Base-by-base conservation (phyloP, 2,113 vertebrate genomes). In the Spilogale gracilis region DNA sequence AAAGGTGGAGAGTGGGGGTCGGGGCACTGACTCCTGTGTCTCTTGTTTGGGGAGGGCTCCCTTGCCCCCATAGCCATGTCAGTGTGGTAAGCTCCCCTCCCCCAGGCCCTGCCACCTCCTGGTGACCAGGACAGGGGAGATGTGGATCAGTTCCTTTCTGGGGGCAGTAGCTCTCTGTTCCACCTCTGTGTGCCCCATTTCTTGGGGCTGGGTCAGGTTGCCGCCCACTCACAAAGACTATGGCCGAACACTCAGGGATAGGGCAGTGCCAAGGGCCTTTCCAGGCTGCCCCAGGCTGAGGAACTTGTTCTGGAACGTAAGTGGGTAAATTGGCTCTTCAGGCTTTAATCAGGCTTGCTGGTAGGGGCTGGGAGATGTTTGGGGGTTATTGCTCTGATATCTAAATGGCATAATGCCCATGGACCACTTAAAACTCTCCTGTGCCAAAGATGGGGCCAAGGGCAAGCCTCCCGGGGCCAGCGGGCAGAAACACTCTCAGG, bases 181-280 rank as follows among this genome's bases (percentile, higher is more conserved):
- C 32, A 3, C n/a, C 10, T 50, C 27, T 89, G 9, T 65, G 52
- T 48, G 69, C 85, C 30, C 27, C 0, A 2, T 3, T 61, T 81
- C 38, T 38, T 38, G 38, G 38, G 38, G 38, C 79, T 27, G 60
- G 45, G 27, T 27, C 7, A 5, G 32, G 6, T n/a, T 69, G 45
- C 43, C 9, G 30, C 56, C 38, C 10, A 50, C 20, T 71, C 7
- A 0, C 30, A 76, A 18, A 56, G 60, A 30, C 20, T 1, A 0
- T 7, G 54, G 63, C 38, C 6, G 7, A 18, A n/a, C 27, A 16
- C 20, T 45, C 50, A 13, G 58, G n/a, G 58, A 54, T 67, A 61
- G 60, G 38, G n/a, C 32, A 58, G 16, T 0, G 21, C 20, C 16
- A 25, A 3, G 10, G 43, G 61, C 38, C 89, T 18, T n/a, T 43